Evolutionary conservation across 2,888 invertebrate genomes (phyloP).

Genomic region (Drosophila planitibia): DNA sequence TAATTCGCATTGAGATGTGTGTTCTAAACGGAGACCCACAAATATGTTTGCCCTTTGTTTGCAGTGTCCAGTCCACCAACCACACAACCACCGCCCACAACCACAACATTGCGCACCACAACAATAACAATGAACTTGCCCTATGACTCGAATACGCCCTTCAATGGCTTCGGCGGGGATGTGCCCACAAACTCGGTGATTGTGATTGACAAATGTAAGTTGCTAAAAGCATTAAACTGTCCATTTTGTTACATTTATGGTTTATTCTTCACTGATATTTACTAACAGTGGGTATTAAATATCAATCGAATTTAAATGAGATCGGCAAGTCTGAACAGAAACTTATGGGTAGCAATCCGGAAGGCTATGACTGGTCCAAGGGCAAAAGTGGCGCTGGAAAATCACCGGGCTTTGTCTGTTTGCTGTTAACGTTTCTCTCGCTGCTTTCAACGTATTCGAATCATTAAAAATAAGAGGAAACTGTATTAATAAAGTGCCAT

Average conservation of each 20-base stretch:
- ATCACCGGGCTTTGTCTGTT: slow-evolving; percentile 15
- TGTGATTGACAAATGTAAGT: slow-evolving; percentile 87
- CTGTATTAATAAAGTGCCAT: slow-evolving; percentile 74
- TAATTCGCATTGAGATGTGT: neutral
- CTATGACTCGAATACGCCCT: slow-evolving; percentile 83
- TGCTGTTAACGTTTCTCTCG: slow-evolving; percentile 38
- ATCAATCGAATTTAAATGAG: slow-evolving; percentile 91
- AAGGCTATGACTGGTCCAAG: slow-evolving; percentile 84
- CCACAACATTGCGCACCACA: slow-evolving; percentile 88
- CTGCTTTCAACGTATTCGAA: slow-evolving; percentile 38
- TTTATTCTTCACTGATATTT: slow-evolving; percentile 38
- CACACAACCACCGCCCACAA: slow-evolving; percentile 91
- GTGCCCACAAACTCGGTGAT: slow-evolving; percentile 89
- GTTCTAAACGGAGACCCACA: neutral
- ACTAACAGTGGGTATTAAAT: slow-evolving; percentile 89
- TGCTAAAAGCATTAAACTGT: slow-evolving; percentile 13
- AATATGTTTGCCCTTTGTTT: slow-evolving; percentile 54
- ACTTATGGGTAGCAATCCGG: slow-evolving; percentile 85
- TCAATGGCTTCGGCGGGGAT: slow-evolving; percentile 86
- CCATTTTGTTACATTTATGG: slow-evolving; percentile 4
- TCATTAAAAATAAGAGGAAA: slow-evolving; percentile 37
- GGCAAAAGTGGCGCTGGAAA: slow-evolving; percentile 66
- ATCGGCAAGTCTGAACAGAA: slow-evolving; percentile 93
- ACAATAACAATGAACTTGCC: slow-evolving; percentile 75
- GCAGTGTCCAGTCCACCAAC: slow-evolving; percentile 93